phyloP scores from a whole-genome alignment of 2,888 invertebrate genomes.

The Oeneis ivallda region DNA sequence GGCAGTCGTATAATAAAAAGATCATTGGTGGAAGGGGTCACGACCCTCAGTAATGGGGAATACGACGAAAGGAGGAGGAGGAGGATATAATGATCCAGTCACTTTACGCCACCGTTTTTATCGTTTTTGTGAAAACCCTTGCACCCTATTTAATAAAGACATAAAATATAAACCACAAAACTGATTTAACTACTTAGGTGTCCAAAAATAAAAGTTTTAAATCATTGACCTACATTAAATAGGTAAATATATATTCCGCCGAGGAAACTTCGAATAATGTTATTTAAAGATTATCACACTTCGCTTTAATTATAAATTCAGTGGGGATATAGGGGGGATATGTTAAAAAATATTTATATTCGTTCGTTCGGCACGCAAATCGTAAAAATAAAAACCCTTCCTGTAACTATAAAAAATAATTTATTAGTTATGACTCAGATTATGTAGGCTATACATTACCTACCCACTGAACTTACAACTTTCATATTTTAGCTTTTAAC shows the following conservation, averaged over 20 bases:
- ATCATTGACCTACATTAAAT: neutral
- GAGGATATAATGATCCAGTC: too few species aligned
- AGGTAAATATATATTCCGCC: neutral
- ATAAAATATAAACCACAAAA: too few species aligned
- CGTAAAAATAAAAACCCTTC: neutral
- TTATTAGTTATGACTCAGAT: conserved; percentile 4
- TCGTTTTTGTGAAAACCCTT: too few species aligned
- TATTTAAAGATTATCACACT: conserved; percentile 1
- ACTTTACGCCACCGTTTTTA: too few species aligned
- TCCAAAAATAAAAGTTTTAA: neutral
- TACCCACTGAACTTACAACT: neutral
- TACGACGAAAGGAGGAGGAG: too few species aligned
- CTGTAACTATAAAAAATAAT: neutral
- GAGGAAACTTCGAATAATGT: neutral
- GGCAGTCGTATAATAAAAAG: too few species aligned
- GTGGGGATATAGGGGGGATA: neutral
- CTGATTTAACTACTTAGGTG: neutral
- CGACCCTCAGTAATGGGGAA: too few species aligned
- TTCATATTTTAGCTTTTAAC: neutral
- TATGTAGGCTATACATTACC: too few species aligned
- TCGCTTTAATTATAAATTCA: neutral
- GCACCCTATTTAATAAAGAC: too few species aligned
- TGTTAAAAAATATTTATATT: neutral
- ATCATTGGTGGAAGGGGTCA: too few species aligned
- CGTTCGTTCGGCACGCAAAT: conserved; percentile 8